Base-by-base conservation (phyloP, 2,888 invertebrate genomes). In the Papilio elwesi region DNA sequence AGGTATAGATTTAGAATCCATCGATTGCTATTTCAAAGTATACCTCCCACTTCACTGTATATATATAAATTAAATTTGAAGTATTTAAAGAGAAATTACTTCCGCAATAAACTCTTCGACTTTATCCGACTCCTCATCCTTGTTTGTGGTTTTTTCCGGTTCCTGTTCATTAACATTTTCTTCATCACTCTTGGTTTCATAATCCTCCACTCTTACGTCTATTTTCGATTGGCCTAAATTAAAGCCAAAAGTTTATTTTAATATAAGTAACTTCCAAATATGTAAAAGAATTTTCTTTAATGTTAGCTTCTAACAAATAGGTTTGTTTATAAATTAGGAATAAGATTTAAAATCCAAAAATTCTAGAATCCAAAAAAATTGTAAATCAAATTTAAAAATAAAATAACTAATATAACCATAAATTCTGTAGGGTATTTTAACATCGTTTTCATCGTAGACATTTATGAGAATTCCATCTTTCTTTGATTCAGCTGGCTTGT, bases 381-480 rank as follows among this genome's bases (percentile, higher is more conserved):
- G 36, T 16, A 26, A 43, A n/a, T 51, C 48, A 48, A 59, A 52
- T 26, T 68, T 15, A 53, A 15, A 53, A 76, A 69, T 69, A 70
- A 55, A 57, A 70, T 36, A 69, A 55, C 57, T 15, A 70, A 74
- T 64, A 53, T 85, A 89, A 92, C 92, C 92, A 75, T 86, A 89
- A 75, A 91, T 78, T 52, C 85, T 82, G 69, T 78, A 85, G 12
- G 85, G 84, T 10, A 89, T 77, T 52, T 82, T 77, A 0, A 80
- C 76, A 0, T 80, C 84, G 0, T 90, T 83, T 81, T 91, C 91
- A 74, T 91, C 84, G 38, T 69, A 82, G 0, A 90, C 86, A 6
- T 79, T 43, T 63, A 91, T 88, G 12, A 85, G 79, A 0, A 87
- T 43, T 15, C 71, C 79, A 26, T 82, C 81, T 65, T 81, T 83